A percentile compares a stretch with the other conserved stretches of the same genome.
phyloP scores from a whole-genome alignment of 2,113 vertebrate genomes.

The Austrofundulus limnaeus region DNA sequence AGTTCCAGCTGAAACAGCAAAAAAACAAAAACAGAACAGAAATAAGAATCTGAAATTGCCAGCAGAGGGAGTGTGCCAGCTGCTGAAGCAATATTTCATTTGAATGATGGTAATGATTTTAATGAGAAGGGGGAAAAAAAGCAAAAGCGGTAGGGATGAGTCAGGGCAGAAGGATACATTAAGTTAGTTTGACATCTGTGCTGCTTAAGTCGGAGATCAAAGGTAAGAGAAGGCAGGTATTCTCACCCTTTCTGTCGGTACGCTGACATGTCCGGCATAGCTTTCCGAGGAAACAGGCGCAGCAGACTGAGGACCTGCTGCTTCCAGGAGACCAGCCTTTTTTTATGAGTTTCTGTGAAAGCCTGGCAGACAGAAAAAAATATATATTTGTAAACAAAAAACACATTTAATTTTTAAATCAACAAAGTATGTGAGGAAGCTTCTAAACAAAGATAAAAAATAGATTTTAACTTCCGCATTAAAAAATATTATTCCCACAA shows the following conservation, averaged over 20 bases:
- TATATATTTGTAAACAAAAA: neutral
- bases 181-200: conserved; percentile 19
- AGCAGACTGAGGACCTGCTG: conserved; percentile 94
- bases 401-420: neutral
- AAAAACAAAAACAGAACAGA: neutral
- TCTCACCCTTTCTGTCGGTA: conserved; percentile 91
- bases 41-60: neutral
- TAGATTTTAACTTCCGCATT: no score
- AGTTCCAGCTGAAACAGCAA: conserved; percentile 83
- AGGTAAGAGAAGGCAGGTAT: conserved; percentile 14
- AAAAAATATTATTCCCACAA: no score
- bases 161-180: conserved; percentile 3
- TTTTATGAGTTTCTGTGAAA: conserved; percentile 94
- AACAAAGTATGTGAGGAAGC: neutral
- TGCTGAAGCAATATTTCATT: neutral
- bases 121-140: conserved; percentile 5
- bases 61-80: neutral
- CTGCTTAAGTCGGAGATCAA: conserved; percentile 35
- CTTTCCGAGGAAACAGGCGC: conserved; percentile 90
- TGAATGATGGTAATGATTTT: neutral
- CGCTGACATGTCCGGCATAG: conserved; percentile 87
- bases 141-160: conserved; percentile 1
- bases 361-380: conserved; percentile 75
- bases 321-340: conserved; percentile 92
- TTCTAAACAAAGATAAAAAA: no score